Conservation (phyloP, 2,113 vertebrate species). For the Pteronura brasiliensis region DNA sequence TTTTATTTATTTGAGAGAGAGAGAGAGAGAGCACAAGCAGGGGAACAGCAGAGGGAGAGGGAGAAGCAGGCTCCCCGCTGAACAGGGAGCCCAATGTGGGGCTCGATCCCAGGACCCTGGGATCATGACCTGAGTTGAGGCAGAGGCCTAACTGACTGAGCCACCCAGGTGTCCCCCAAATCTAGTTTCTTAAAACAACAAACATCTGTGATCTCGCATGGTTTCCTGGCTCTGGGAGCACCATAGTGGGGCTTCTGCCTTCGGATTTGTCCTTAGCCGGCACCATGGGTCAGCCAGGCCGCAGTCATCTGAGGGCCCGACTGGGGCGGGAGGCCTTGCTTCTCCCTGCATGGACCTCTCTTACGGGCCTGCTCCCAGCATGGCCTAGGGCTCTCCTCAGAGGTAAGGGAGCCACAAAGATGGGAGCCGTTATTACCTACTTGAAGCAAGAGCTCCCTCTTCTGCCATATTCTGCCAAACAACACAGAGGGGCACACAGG, state of each 20-base stretch:
- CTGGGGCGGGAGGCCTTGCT: background rate
- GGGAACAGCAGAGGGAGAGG: background rate
- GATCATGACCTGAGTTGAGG: background rate
- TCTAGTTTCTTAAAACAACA: background rate
- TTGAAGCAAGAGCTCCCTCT: background rate
- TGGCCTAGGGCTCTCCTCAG: accelerated
- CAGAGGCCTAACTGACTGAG: background rate
- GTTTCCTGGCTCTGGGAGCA: background rate
- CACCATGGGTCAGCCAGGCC: accelerated
- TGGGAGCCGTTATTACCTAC: accelerated
- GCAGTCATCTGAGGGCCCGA: background rate
- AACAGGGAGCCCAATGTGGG: background rate
- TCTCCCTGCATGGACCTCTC: accelerated
- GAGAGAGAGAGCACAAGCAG: background rate
- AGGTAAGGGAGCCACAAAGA: accelerated
- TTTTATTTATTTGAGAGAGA: background rate
- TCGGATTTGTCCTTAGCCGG: background rate
- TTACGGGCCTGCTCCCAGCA: accelerated
- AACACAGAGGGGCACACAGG: accelerated
- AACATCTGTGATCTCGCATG: too few relatives aligned
- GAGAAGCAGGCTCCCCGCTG: background rate
- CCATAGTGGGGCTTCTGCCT: background rate
- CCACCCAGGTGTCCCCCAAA: too few relatives aligned
- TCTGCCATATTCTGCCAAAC: accelerated
- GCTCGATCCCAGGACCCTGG: background rate